Evolutionary conservation across 1,140 invertebrate species (phyloP), one percentile per base, ranked within the genome.

Genomic region (Gyrodactylus salaris): DNA sequence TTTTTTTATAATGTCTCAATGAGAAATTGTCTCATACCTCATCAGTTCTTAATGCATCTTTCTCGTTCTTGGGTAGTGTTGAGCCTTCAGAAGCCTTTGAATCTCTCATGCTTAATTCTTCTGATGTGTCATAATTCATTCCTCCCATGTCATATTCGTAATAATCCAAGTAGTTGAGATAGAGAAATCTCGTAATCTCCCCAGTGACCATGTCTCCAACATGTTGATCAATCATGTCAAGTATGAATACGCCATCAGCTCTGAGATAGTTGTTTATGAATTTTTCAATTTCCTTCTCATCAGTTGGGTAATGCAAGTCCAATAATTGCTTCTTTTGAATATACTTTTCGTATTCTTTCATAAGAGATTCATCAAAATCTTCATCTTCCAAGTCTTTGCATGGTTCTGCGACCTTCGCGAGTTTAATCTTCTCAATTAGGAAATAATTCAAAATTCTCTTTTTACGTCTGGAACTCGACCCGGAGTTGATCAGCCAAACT

Each of bases 161-260:
- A 54, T 54, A 54, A n/a, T 54, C 34, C 7, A 54, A 16, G n/a
- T 54, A 54, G n/a, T 54, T n/a, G 7, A 54, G n/a, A 7, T n/a
- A 54, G 7, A 54, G n/a, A 54, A 16, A 54, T 7, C 34, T 7
- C 7, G 34, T n/a, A 16, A 54, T 54, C n/a, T 71, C 70, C 70
- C 25, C 25, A 2, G 70, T 27, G 2, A 74, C 68, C 0, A 76
- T 20, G 54, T 75, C 75, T 21, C 74, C 74, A 0, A 74, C 71
- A n/a, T 74, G 69, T 24, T 75, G 25, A 25, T 73, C 73, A 24
- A 76, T 70, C 27, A 76, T 16, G 7, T 74, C 34, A 24, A 76
- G 23, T 0, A 76, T 27, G 72, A 76, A 73, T 20, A 76, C 69
- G 7, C 76, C 76, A 54, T 76, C 76, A 21, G 27, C 25, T 22